Base-by-base conservation (phyloP, 1,140 invertebrate genomes). In the Zophobas atratus region DNA sequence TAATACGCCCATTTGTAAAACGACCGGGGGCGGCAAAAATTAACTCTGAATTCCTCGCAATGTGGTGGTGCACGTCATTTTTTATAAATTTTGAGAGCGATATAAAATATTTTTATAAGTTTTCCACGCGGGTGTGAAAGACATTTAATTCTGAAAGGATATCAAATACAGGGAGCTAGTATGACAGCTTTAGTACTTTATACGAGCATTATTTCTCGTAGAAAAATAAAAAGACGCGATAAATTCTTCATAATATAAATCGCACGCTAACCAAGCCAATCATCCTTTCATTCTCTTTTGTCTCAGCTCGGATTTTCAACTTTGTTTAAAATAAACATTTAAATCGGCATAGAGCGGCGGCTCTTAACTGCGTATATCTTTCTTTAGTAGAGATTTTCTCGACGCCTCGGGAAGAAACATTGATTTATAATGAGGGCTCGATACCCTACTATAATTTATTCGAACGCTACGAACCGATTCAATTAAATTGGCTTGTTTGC, bases 211-310 rank as follows among this genome's bases (percentile, higher is more conserved):
- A 82, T 82, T 81, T 81, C 76, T 74, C 74, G 63, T 78, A 60
- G 76, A 73, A 77, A 82, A 81, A 80, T 76, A 81, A 82, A 76
- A 77, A 77, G 77, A 56, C 71, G 76, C 77, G 76, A 80, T 81
- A 78, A 81, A 81, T 82, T 77, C 77, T 75, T 81, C 80, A 79
- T 81, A 80, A 82, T 79, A 81, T 82, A 82, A 82, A 82, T 82
- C 81, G 79, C 43, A 67, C 57, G 67, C 53, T 71, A 78, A 81
- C 77, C 77, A 53, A 78, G 80, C 80, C 81, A 82, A 81, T 82
- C 80, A 81, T 82, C 79, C 75, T 76, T 77, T 82, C 81, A 77
- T 81, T 38, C 53, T 35, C 48, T 55, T 70, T 49, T 70, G 53
- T 77, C 70, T 43, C 34, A 48, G 43, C 8, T 6, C 32, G 39